These are phyloP conservation scores for Zaprionus obscuricornis DNA, from an alignment of 2,888 invertebrate genomes.

Conservation along the genomic window DNA sequence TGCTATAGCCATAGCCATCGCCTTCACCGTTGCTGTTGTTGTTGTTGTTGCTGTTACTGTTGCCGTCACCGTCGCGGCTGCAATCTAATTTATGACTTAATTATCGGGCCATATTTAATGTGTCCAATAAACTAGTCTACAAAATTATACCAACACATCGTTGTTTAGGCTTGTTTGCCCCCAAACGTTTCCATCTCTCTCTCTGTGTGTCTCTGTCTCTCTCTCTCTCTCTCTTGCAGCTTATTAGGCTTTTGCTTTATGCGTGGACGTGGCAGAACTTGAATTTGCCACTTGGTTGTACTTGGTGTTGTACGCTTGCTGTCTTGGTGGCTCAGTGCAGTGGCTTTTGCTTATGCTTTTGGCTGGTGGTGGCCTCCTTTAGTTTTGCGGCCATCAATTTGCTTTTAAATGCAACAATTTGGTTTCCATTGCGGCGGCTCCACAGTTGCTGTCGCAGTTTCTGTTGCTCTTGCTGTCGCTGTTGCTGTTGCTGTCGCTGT, in stretches of 20 bases:
- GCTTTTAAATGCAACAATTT: conserved; percentile 81
- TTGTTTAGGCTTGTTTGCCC: conserved; percentile 61
- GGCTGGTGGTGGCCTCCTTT: conserved; percentile 75
- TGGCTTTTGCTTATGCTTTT: too few species aligned
- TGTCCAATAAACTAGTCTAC: conserved; percentile 85
- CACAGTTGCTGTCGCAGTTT: conserved; percentile 21
- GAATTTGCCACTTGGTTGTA: conserved; percentile 55
- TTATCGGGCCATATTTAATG: conserved; percentile 83
- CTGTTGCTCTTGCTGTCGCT: conserved; percentile 2
- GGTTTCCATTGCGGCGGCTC: conserved; percentile 68
- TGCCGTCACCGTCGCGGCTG: conserved; percentile 44
- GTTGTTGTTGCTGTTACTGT: conserved; percentile 23
- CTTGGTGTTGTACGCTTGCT: conserved; percentile 2
- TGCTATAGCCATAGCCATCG: too few species aligned
- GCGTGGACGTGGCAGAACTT: conserved; percentile 65
- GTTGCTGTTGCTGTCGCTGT: background rate
- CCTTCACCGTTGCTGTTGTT: conserved; percentile 33
- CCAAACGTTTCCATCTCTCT: background rate
- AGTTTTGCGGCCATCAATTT: conserved; percentile 80
- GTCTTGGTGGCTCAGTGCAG: background rate
- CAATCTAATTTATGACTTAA: conserved; percentile 83
- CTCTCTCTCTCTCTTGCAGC: conserved; percentile 34
- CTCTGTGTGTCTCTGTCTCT: background rate
- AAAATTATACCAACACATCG: conserved; percentile 80
- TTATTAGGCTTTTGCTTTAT: conserved; percentile 78